Conservation (phyloP, 2,888 invertebrate genomes). For the Aphodius granarius region DNA sequence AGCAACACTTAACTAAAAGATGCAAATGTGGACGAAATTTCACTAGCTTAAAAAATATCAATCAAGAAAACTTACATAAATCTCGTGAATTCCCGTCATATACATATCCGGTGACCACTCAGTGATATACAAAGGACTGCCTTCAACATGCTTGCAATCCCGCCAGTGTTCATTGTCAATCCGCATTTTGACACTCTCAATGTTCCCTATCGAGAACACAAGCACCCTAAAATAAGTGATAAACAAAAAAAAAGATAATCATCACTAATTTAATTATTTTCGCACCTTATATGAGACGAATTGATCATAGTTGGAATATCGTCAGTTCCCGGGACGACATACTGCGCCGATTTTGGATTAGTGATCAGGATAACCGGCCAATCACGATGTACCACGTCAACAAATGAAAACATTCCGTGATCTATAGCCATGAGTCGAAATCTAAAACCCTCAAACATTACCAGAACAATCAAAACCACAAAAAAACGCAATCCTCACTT, state of each 20-base stretch:
- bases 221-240: constrained; percentile 63
- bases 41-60: not conserved
- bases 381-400: constrained; percentile 71
- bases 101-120: constrained; percentile 74
- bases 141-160: constrained; percentile 61
- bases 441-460: constrained; percentile 53
- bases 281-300: constrained; percentile 82
- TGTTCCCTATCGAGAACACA: constrained; percentile 71
- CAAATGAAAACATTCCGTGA: constrained; percentile 85
- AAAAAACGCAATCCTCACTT: constrained; percentile 55
- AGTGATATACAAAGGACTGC: constrained; percentile 72
- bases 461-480: not conserved
- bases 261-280: constrained; percentile 24
- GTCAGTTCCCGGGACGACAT: constrained; percentile 72
- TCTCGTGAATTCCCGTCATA: constrained; percentile 65
- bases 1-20: too few relatives aligned
- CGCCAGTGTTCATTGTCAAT: constrained; percentile 69
- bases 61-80: constrained; percentile 56
- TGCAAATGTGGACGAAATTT: too few relatives aligned
- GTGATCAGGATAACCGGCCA: constrained; percentile 87
- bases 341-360: constrained; percentile 86
- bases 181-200: constrained; percentile 67
- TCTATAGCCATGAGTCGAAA: constrained; percentile 84
- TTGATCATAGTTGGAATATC: constrained; percentile 65
- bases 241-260: constrained; percentile 16